phyloP scores from a whole-genome alignment of 2,113 vertebrate species.

The Myotis brandtii region DNA sequence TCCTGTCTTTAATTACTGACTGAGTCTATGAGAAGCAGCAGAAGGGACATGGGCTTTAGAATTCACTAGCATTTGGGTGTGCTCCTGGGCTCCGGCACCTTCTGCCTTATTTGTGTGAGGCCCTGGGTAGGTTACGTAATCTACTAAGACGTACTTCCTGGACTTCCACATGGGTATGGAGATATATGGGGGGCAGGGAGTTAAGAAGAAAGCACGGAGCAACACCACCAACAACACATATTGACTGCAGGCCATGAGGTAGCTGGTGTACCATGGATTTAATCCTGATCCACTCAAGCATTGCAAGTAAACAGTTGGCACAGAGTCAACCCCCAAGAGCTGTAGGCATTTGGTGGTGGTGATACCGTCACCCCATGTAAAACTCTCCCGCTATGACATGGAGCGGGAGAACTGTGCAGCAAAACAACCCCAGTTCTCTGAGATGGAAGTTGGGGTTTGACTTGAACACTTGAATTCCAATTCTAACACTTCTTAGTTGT shows the following conservation, averaged over 20 bases:
- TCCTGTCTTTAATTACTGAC: not conserved
- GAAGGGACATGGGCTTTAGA: not conserved
- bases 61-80: not conserved
- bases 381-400: not conserved
- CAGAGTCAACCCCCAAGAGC: not conserved
- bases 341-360: not conserved
- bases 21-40: not conserved
- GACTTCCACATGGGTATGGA: not conserved
- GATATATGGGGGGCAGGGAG: not conserved
- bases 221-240: rapidly evolving
- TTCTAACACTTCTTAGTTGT: not conserved
- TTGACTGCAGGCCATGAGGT: rapidly evolving
- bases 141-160: not conserved
- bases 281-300: not conserved
- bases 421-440: not conserved
- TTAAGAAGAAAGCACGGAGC: no score
- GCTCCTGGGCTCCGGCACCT: not conserved
- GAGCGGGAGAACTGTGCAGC: no score
- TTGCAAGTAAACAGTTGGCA: not conserved
- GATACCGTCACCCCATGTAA: not conserved
- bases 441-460: not conserved
- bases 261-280: not conserved
- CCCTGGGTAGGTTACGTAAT: rapidly evolving
- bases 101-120: not conserved
- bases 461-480: not conserved